phyloP scores from a whole-genome alignment of 2,888 invertebrate species.

The Dioctria linearis region DNA sequence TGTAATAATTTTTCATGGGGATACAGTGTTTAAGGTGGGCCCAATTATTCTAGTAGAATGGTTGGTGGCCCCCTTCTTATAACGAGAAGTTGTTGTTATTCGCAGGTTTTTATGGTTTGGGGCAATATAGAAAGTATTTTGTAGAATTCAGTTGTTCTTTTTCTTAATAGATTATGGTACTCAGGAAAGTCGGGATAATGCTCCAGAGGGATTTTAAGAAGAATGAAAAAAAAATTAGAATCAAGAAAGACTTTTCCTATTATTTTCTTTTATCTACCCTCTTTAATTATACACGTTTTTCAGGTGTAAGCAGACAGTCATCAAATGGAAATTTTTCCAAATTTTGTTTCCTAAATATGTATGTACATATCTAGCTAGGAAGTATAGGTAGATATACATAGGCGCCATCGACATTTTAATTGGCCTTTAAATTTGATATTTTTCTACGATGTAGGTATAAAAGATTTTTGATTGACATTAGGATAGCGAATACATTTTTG shows the following conservation, averaged over 20 bases:
- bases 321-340: too few relatives aligned
- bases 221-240: not conserved
- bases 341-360: too few relatives aligned
- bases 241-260: not conserved
- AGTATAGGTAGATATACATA: too few relatives aligned
- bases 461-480: too few relatives aligned
- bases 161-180: conserved; percentile 30
- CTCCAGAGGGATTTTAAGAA: not conserved
- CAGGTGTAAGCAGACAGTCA: too few relatives aligned
- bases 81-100: conserved; percentile 12
- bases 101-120: not conserved
- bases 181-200: conserved; percentile 20
- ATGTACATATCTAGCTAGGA: too few relatives aligned
- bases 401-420: too few relatives aligned
- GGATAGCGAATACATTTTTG: too few relatives aligned
- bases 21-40: conserved; percentile 38
- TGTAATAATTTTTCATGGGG: conserved; percentile 17
- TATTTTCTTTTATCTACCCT: not conserved
- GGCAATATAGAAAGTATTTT: conserved; percentile 8
- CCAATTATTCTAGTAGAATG: conserved; percentile 46
- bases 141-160: conserved; percentile 33
- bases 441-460: too few relatives aligned
- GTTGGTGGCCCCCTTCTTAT: not conserved
- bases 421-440: too few relatives aligned
- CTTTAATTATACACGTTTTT: too few relatives aligned